Percentiles rank a stretch among this genome's conserved stretches.
Evolutionary conservation across 2,113 vertebrate species (phyloP).

Genomic region (Acrocephalus arundinaceus): DNA sequence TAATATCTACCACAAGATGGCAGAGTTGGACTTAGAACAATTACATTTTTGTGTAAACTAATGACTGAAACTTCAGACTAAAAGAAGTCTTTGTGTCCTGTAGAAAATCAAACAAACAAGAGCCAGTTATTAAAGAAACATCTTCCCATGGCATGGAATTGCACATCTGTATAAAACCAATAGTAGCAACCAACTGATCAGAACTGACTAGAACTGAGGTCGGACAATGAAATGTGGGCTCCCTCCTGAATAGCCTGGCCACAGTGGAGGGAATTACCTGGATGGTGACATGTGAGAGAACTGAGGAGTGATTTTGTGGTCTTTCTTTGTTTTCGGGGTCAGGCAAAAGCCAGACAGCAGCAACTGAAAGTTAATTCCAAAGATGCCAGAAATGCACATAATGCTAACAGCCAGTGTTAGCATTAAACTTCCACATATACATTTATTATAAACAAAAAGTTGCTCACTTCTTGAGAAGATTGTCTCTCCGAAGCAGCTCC

Average conservation of each 20-base stretch:
- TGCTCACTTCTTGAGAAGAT: not conserved
- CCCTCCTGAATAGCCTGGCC: not conserved
- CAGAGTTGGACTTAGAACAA: conserved; percentile 23
- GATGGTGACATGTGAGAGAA: not conserved
- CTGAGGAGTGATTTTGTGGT: not conserved
- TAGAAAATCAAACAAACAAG: not conserved
- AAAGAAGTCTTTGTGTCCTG: not conserved
- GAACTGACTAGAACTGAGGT: not conserved
- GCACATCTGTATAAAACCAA: not conserved
- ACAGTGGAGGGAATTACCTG: not conserved
- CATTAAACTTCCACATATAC: not conserved
- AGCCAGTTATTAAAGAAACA: not conserved
- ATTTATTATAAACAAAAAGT: not conserved
- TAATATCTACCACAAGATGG: conserved; percentile 47
- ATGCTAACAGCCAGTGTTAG: not conserved
- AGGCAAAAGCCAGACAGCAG: not conserved
- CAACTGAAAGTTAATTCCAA: not conserved
- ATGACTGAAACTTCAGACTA: not conserved
- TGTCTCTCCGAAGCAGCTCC: not conserved
- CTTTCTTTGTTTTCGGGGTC: not conserved
- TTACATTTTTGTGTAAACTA: not conserved
- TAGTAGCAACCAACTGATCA: not conserved
- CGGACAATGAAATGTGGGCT: not conserved
- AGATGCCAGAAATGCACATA: not conserved
- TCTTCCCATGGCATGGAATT: not conserved